Evolutionary conservation across 1,140 invertebrate genomes (phyloP).

Genomic region (Stegodyphus mimosarum): DNA sequence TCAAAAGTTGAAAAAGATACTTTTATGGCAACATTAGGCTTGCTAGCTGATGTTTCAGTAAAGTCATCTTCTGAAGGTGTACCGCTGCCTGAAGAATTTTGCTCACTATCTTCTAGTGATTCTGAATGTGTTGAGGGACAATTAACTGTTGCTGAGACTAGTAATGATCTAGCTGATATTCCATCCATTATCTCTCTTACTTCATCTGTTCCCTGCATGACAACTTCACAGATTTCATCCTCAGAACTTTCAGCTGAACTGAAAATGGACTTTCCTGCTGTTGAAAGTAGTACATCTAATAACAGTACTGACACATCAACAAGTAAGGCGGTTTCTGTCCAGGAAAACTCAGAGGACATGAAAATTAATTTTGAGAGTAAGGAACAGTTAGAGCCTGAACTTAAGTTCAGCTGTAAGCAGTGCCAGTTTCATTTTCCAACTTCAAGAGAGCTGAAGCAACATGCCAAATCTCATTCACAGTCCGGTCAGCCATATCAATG

Average conservation of each 20-base stretch:
- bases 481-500: conserved; percentile 78
- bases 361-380: too few relatives aligned
- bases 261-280: too few relatives aligned
- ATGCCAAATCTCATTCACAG: conserved; percentile 76
- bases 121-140: neutral
- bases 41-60: conserved; percentile 70
- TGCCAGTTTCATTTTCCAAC: conserved; percentile 58
- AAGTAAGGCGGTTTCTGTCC: too few relatives aligned
- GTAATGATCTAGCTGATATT: conserved; percentile 79
- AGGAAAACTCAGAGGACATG: too few relatives aligned
- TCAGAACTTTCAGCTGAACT: too few relatives aligned
- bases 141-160: neutral
- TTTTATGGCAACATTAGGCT: conserved; percentile 82
- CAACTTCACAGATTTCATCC: too few relatives aligned
- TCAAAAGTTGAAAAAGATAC: conserved; percentile 72
- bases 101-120: neutral
- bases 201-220: conserved; percentile 71
- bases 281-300: too few relatives aligned
- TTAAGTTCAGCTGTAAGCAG: conserved; percentile 37
- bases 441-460: conserved; percentile 80
- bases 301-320: too few relatives aligned
- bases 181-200: conserved; percentile 83
- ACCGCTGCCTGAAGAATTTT: neutral
- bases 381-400: too few relatives aligned
- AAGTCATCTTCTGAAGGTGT: neutral